Evolutionary conservation across 2,797 vertebrate species (phyloP), one percentile per base, ranked within the genome.

Genomic region (Mormyrops boulengeri): DNA sequence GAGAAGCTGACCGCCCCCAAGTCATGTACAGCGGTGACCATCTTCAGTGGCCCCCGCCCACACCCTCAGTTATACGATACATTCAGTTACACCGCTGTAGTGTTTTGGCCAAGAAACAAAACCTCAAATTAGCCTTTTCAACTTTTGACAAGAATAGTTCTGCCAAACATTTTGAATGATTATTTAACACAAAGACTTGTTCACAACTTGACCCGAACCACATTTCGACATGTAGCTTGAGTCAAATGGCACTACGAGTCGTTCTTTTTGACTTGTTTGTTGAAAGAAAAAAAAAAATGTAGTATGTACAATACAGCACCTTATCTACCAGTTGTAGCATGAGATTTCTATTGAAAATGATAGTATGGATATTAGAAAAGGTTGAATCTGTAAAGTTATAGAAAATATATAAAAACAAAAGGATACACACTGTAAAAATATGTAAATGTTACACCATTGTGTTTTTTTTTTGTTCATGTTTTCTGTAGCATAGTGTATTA

Each of bases 401-500:
- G 92, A 14, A n/a, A 91, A 90, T 91, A 94, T 96, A 94, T 96
- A 94, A 95, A 94, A 91, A 92, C 91, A 93, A 89, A 84, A 92
- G 92, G 94, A 94, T 91, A 95, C 94, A 94, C 95, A 94, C 94
- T 97, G 96, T 97, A 97, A 95, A 96, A 96, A 95, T 93, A 95
- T 97, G 95, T 96, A 97, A 95, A 96, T 96, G 95, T 96, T 92
- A 93, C 92, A 92, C 38, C 49, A 38, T 44, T 66, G 57, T 91
- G 93, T 93, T 94, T 89, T 92, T 89, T 92, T 91, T 89, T 91
- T 92, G 92, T 94, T 89, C 92, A 91, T 93, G 91, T 92, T 92
- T 93, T 95, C 94, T 97, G 96, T 97, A 96, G 95, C 95, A 97
- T 96, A 96, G 94, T 97, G 96, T 97, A 97, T 96, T 94, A 97